Evolutionary conservation across 2,888 invertebrate species (phyloP).

Genomic region (Globia sparganii): DNA sequence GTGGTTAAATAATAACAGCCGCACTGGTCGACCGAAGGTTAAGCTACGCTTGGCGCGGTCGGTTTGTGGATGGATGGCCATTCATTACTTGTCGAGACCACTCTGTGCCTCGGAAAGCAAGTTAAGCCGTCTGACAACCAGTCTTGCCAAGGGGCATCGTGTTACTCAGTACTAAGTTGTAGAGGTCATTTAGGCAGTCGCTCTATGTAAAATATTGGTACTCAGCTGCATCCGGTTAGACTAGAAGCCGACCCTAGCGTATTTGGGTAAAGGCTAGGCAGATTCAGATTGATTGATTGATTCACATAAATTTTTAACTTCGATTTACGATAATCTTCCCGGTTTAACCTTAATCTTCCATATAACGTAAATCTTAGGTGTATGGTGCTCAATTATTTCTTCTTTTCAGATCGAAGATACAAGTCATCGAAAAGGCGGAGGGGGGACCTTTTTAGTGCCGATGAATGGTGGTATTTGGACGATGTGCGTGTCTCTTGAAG

Average conservation of each 20-base stretch:
- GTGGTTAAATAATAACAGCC: too few species aligned
- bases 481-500: conserved; percentile 95
- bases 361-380: conserved; percentile 9
- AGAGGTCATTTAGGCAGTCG: background rate
- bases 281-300: background rate
- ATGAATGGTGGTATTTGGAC: conserved; percentile 98
- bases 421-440: conserved; percentile 82
- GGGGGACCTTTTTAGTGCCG: conserved; percentile 94
- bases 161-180: background rate
- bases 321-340: background rate
- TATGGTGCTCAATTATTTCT: conserved; percentile 36
- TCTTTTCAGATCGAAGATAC: conserved; percentile 85
- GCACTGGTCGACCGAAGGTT: too few species aligned
- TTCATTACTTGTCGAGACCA: too few species aligned
- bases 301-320: background rate
- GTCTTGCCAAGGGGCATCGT: background rate
- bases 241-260: background rate
- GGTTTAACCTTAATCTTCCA: background rate
- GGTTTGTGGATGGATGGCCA: background rate
- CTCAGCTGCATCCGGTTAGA: background rate
- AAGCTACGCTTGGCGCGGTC: background rate
- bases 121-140: background rate
- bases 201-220: background rate
- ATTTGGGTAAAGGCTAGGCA: background rate
- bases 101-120: background rate